A percentile compares a stretch with the other conserved stretches of the same genome.
Conservation (phyloP, 2,113 vertebrate genomes). For the Tenrec ecaudatus region DNA sequence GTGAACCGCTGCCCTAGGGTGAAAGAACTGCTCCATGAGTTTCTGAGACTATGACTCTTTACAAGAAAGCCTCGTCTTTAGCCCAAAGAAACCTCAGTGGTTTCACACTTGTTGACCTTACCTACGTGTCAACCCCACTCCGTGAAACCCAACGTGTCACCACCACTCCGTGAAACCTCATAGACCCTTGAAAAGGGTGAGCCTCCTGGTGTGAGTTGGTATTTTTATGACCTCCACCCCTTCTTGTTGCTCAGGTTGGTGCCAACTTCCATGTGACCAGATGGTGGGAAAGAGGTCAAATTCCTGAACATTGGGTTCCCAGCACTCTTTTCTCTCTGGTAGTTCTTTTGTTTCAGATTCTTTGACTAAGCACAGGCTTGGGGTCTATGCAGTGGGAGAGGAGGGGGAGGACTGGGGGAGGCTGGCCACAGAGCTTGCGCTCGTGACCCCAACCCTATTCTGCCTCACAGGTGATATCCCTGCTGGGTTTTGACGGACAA, state of each 20-base stretch:
- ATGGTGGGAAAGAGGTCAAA: conserved; percentile 15
- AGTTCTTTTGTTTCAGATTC: conserved; percentile 38
- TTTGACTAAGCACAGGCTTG: neutral
- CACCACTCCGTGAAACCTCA: too few species aligned
- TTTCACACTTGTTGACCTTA: too few species aligned
- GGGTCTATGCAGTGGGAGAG: neutral
- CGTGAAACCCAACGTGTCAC: too few species aligned
- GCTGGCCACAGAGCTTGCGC: neutral
- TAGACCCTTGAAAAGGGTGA: neutral
- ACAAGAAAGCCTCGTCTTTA: too few species aligned
- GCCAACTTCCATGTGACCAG: neutral
- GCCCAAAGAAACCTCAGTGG: too few species aligned
- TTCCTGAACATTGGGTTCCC: neutral
- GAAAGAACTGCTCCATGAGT: too few species aligned
- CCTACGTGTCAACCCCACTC: too few species aligned
- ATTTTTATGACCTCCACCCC: neutral
- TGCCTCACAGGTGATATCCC: conserved; percentile 1
- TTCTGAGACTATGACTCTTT: too few species aligned
- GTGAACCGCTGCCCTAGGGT: too few species aligned
- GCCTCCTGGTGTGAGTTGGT: neutral
- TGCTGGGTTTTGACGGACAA: conserved; percentile 1
- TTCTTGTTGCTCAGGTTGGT: neutral
- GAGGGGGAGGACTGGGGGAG: conserved; percentile 16
- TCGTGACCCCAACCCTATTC: neutral
- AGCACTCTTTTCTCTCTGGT: neutral